Base-by-base conservation (phyloP, 2,797 vertebrate species). In the Schizothorax lantsangensis region DNA sequence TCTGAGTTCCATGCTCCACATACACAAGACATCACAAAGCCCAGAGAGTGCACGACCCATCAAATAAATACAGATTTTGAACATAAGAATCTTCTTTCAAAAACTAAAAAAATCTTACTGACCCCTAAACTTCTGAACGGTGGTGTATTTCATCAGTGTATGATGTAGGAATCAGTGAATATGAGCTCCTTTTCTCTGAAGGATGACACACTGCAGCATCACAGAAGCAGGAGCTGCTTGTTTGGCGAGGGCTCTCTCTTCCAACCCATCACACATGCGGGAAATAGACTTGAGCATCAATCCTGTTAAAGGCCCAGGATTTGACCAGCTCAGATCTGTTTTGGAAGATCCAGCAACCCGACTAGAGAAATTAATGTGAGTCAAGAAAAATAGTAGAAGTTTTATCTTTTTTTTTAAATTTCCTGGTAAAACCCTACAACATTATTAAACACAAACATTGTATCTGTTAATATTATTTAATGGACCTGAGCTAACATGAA, bases 231-330 rank as follows among this genome's bases (percentile, higher is more conserved):
- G 69, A 72, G 81, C 69, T 45, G 30, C 81, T 52, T n/a, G 68
- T 26, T 52, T 83, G 49, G 81, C 49, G 9, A 71, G 19, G 15
- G 49, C 69, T 83, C 69, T 54, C 33, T 57, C 30, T 6, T 66
- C 62, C 14, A 66, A 66, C 62, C 26, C 62, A 33, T 66, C 62
- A 66, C 12, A 33, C 14, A 33, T 83, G 69, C 49, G 4, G 36
- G 81, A 83, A 74, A 40, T 83, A 71, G 69, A 83, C 69, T 40
- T 83, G 49, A 83, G 81, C 69, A 21, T 73, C 68, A 83, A 83
- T 57, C 49, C 68, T 40, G 81, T 83, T 36, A 72, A 83, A 83
- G 69, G 69, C 14, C 17, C 81, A 30, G 81, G 81, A 26, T 59
- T 83, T 54, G 47, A 83, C 21, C 47, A 54, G 21, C 81, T 83